phyloP scores from a whole-genome alignment of 2,797 vertebrate genomes.

The Cirrhinus mrigala region DNA sequence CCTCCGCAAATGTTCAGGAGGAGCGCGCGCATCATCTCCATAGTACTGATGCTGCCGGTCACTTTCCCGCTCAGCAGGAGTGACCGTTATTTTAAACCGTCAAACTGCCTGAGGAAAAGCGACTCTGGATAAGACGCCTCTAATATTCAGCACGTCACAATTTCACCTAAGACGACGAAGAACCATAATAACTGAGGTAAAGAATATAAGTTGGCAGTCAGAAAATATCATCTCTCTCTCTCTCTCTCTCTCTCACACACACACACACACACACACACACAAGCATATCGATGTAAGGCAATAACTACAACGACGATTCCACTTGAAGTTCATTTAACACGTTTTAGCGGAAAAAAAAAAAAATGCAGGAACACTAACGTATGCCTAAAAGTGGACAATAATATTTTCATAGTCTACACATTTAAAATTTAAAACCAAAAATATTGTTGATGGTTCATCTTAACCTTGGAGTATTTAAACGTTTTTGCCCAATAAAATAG shows the following conservation, averaged over 20 bases:
- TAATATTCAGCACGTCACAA: neutral
- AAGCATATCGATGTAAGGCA: neutral
- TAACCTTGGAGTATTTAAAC: neutral
- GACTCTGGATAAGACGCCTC: neutral
- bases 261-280: no score
- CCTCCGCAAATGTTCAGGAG: conserved; percentile 80
- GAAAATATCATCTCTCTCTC: no score
- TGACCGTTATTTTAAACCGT: conserved; percentile 33
- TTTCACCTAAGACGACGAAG: neutral
- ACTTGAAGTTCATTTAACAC: neutral
- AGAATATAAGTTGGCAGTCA: neutral
- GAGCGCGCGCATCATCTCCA: conserved; percentile 70
- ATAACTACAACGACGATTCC: neutral
- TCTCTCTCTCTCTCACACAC: no score
- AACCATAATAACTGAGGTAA: neutral
- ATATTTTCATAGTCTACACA: neutral
- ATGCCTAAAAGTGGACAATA: no score
- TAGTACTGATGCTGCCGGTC: neutral
- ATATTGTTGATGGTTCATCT: neutral
- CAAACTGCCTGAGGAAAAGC: neutral
- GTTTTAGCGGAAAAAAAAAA: neutral
- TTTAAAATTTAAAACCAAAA: neutral
- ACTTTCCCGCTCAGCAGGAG: conserved; percentile 36
- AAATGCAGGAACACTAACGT: neutral
- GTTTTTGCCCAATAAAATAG: neutral